Conservation (phyloP, 2,888 invertebrate genomes). For the Agrotis puta region DNA sequence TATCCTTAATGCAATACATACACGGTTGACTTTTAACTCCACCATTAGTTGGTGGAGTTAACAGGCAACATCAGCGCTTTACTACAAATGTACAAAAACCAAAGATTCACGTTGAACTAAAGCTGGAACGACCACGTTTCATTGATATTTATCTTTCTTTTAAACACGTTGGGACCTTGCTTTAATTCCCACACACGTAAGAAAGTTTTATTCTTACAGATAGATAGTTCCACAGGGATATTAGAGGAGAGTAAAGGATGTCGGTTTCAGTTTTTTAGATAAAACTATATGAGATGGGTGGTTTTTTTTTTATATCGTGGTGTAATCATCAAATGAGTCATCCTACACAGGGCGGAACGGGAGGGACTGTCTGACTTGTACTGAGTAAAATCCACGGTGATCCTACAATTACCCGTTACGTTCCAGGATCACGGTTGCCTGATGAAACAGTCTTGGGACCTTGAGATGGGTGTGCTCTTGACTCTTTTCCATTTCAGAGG, state of each 20-base stretch:
- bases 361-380: too few relatives aligned
- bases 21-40: not conserved
- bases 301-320: too few relatives aligned
- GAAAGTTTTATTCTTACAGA: conserved; percentile 29
- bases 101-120: conserved; percentile 1
- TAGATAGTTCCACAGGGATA: conserved; percentile 38
- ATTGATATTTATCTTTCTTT: conserved; percentile 40
- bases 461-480: too few relatives aligned
- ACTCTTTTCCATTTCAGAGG: too few relatives aligned
- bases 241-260: not conserved
- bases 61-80: not conserved
- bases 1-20: not conserved
- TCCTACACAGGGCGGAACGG: too few relatives aligned
- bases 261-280: not conserved
- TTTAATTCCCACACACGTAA: conserved; percentile 40
- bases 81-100: not conserved
- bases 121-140: conserved; percentile 13
- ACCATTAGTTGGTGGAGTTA: too few relatives aligned
- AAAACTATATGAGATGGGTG: too few relatives aligned
- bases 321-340: too few relatives aligned
- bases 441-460: too few relatives aligned
- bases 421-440: too few relatives aligned
- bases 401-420: too few relatives aligned
- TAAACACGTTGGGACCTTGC: conserved; percentile 20
- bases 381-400: too few relatives aligned